Evolutionary conservation across 2,888 invertebrate species (phyloP), one percentile per base, ranked within the genome.

Genomic region (Hololepta plana): DNA sequence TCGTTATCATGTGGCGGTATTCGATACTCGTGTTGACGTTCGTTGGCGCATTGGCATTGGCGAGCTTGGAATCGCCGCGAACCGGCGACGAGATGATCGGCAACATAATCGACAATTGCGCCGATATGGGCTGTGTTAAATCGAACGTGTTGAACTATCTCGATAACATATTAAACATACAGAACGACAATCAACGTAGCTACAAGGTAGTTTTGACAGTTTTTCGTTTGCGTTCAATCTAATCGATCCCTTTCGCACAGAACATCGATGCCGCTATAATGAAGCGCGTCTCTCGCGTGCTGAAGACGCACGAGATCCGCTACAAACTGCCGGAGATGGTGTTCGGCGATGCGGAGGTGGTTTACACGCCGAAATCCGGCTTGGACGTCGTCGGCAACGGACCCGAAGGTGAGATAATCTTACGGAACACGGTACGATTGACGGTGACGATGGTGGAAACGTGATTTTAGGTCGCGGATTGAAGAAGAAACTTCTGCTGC

Each of bases 401-500:
- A n/a, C n/a, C n/a, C n/a, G n/a, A n/a, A n/a, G n/a, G n/a, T n/a
- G n/a, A n/a, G n/a, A n/a, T n/a, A n/a, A n/a, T n/a, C n/a, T n/a
- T n/a, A n/a, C n/a, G n/a, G n/a, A n/a, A n/a, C n/a, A n/a, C n/a
- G n/a, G n/a, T n/a, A n/a, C n/a, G n/a, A n/a, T n/a, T n/a, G n/a
- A n/a, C n/a, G n/a, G n/a, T n/a, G n/a, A n/a, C n/a, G n/a, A n/a
- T n/a, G n/a, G n/a, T n/a, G 7, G n/a, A 17, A 17, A 7, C 17
- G 2, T 23, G 2, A 12, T 57, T 53, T 7, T 52, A 77, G 82
- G 74, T 42, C 72, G 81, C 35, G 79, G 76, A 42, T 47, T 81
- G 44, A 81, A 84, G 62, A 81, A 84, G 60, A 84, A 84, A 51
- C 65, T 84, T 24, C 60, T 84, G 35, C 58, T 84, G 45, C 84